Evolutionary conservation across 2,113 vertebrate genomes (phyloP).

Genomic region (Chrysochloris asiatica): DNA sequence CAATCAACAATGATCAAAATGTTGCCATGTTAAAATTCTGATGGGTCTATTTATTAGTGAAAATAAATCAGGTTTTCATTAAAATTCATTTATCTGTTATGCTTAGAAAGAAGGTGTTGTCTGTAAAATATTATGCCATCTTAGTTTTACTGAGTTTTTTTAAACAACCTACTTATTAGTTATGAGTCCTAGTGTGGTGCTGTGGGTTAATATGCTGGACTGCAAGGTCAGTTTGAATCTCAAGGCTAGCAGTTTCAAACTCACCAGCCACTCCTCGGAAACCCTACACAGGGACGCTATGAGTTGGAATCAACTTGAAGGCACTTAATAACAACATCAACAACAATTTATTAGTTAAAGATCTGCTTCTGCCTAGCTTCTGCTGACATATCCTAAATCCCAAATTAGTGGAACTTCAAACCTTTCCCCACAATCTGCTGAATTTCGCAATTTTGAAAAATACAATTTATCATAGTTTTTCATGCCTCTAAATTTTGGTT

Average conservation of each 20-base stretch:
- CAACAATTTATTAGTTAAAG: not conserved
- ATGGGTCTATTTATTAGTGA: not conserved
- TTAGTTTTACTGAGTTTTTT: slow-evolving; percentile 53
- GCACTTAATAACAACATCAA: too few species aligned
- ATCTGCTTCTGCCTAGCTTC: not conserved
- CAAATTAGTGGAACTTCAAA: slow-evolving; percentile 25
- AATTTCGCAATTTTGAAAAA: slow-evolving; percentile 1
- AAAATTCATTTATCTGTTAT: slow-evolving; percentile 14
- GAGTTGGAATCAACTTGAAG: too few species aligned
- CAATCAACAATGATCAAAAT: slow-evolving; percentile 36
- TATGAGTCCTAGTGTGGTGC: too few species aligned
- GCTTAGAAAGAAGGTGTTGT: not conserved
- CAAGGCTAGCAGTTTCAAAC: too few species aligned
- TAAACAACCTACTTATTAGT: not conserved
- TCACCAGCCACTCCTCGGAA: too few species aligned
- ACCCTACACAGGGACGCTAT: too few species aligned
- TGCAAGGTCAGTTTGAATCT: too few species aligned
- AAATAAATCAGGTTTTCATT: slow-evolving; percentile 40
- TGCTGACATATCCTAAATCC: slow-evolving; percentile 9
- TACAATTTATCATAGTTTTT: slow-evolving; percentile 21
- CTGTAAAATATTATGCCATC: not conserved
- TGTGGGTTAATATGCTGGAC: too few species aligned
- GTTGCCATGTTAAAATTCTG: not conserved
- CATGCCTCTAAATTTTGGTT: not conserved
- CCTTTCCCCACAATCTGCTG: not conserved